phyloP scores from a whole-genome alignment of 2,797 vertebrate genomes.

The Apogon hyalosoma region DNA sequence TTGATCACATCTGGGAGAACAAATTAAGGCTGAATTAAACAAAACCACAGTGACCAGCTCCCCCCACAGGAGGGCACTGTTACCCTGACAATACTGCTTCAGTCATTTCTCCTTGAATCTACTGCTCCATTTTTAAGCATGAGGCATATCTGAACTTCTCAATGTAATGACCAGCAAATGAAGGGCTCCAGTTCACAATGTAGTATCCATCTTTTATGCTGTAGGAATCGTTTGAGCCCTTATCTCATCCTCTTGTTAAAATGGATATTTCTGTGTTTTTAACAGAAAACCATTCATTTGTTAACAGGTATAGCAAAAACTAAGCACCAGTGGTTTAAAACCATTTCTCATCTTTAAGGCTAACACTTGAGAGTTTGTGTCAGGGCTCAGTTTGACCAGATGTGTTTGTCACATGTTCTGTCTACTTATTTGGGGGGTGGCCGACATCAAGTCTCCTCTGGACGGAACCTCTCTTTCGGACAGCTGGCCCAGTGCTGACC shows the following conservation, averaged over 20 bases:
- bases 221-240: not conserved
- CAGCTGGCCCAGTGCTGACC: conserved; percentile 55
- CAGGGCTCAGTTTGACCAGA: not conserved
- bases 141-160: conserved; percentile 28
- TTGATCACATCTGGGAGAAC: conserved; percentile 38
- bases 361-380: conserved; percentile 33
- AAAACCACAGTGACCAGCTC: conserved; percentile 34
- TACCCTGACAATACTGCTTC: conserved; percentile 46
- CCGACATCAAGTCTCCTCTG: conserved; percentile 93
- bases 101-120: conserved; percentile 4
- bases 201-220: not conserved
- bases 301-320: not conserved
- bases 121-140: conserved; percentile 19
- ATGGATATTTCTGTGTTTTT: not conserved
- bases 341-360: conserved; percentile 20
- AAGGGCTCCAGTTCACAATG: not conserved
- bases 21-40: conserved; percentile 23
- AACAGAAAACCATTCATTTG: conserved; percentile 4
- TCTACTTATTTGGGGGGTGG: conserved; percentile 79
- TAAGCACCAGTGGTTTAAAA: conserved; percentile 50
- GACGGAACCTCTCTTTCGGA: conserved; percentile 85
- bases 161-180: not conserved
- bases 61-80: conserved; percentile 68
- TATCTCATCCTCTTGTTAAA: not conserved
- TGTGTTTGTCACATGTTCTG: not conserved